Conservation (phyloP, 2,888 invertebrate genomes). For the Nomada ferruginata region DNA sequence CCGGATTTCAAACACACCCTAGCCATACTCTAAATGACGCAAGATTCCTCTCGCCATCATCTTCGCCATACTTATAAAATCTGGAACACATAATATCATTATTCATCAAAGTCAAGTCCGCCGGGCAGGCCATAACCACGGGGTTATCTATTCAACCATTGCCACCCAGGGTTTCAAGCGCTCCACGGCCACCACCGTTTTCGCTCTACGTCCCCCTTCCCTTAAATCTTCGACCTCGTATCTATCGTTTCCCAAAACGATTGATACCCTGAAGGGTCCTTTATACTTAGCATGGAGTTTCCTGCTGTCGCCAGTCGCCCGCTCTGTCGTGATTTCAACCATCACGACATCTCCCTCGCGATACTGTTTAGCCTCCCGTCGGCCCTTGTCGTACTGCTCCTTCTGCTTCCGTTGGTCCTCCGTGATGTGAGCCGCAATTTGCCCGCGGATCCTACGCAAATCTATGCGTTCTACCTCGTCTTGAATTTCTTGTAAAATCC, state of each 20-base stretch:
- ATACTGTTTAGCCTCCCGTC: background rate
- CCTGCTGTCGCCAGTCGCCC: background rate
- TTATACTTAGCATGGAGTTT: background rate
- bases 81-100: too few species aligned
- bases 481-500: background rate
- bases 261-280: background rate
- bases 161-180: background rate
- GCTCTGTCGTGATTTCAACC: background rate
- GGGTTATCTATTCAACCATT: background rate
- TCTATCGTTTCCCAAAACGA: background rate
- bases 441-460: background rate
- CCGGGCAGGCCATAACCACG: too few species aligned
- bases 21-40: too few species aligned
- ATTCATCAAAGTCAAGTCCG: too few species aligned
- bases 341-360: background rate
- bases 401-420: constrained; percentile 6
- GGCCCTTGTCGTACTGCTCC: background rate
- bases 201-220: background rate
- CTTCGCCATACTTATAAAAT: too few species aligned
- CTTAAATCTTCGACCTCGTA: constrained; percentile 17
- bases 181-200: constrained; percentile 1
- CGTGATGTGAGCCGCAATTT: background rate
- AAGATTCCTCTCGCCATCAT: too few species aligned
- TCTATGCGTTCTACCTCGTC: background rate
- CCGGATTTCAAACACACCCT: too few species aligned